Conservation (phyloP, 2,888 invertebrate species). For the Perithous albicinctus region DNA sequence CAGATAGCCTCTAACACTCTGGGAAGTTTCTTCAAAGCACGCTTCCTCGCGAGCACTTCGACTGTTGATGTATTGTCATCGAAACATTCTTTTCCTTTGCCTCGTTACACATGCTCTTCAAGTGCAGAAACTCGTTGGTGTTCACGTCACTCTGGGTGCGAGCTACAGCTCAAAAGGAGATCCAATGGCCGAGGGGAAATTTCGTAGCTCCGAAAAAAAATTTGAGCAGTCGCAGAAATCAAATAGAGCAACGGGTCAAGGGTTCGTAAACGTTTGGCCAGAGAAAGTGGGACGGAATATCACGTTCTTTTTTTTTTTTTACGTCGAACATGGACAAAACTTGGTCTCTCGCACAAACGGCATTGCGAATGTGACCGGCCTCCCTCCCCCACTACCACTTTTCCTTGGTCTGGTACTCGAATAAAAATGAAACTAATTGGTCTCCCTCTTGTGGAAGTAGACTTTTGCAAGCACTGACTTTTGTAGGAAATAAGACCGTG, state of each 20-base stretch:
- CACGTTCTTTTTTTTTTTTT: constrained; percentile 51
- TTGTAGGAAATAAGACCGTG: constrained; percentile 80
- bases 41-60: constrained; percentile 58
- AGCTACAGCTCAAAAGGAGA: constrained; percentile 27
- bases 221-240: constrained; percentile 62
- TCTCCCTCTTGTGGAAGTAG: constrained; percentile 78
- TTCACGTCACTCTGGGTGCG: constrained; percentile 6
- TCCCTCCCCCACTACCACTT: background rate
- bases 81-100: constrained; percentile 51
- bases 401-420: constrained; percentile 67
- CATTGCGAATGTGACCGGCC: constrained; percentile 73
- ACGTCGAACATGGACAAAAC: constrained; percentile 48
- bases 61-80: constrained; percentile 59
- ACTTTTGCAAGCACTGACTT: constrained; percentile 67
- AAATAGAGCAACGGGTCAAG: constrained; percentile 65
- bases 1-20: constrained; percentile 29
- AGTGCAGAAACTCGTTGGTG: constrained; percentile 15
- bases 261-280: constrained; percentile 61
- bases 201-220: constrained; percentile 35
- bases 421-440: constrained; percentile 84
- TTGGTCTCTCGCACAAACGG: constrained; percentile 70
- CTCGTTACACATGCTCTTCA: constrained; percentile 42
- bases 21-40: constrained; percentile 62
- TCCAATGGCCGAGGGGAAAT: constrained; percentile 53
- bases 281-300: constrained; percentile 42